Percentiles rank a stretch among this genome's conserved stretches.
phyloP scores from a whole-genome alignment of 37 sponge, comb jelly and placozoan species.

The Bolinopsis microptera region DNA sequence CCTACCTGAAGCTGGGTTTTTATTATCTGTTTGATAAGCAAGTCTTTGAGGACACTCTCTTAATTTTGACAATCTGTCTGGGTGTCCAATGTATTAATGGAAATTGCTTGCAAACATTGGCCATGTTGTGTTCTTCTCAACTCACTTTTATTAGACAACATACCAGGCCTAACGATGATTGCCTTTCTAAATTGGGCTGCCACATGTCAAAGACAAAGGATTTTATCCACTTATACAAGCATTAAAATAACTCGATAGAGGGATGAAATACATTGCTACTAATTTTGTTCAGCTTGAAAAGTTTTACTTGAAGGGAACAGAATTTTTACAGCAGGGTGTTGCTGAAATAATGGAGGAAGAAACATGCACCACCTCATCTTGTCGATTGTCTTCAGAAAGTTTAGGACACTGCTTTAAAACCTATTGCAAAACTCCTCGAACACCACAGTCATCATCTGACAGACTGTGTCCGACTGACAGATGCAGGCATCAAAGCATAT shows the following conservation, averaged over 20 bases:
- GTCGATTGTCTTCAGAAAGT: slow-evolving; percentile 56
- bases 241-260: not conserved
- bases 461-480: slow-evolving; percentile 47
- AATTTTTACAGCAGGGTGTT: slow-evolving; percentile 16
- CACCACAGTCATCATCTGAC: too few species aligned
- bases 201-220: not conserved
- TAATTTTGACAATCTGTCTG: slow-evolving; percentile 31
- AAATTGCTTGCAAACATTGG: slow-evolving; percentile 58
- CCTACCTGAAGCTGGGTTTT: slow-evolving; percentile 23
- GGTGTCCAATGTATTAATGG: slow-evolving; percentile 26
- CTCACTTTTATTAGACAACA: slow-evolving; percentile 10
- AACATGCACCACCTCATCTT: slow-evolving; percentile 45
- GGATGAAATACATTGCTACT: not conserved
- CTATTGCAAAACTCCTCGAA: too few species aligned
- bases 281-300: slow-evolving; percentile 45
- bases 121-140: not conserved
- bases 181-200: slow-evolving; percentile 54
- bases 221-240: slow-evolving; percentile 52
- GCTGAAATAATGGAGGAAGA: not conserved
- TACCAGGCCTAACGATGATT: slow-evolving; percentile 45
- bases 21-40: slow-evolving; percentile 38
- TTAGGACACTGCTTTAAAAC: slow-evolving; percentile 8
- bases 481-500: slow-evolving; percentile 31
- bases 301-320: slow-evolving; percentile 42
- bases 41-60: not conserved